Evolutionary conservation across 2,888 invertebrate species (phyloP).

Genomic region (Luffia ferchaultella): DNA sequence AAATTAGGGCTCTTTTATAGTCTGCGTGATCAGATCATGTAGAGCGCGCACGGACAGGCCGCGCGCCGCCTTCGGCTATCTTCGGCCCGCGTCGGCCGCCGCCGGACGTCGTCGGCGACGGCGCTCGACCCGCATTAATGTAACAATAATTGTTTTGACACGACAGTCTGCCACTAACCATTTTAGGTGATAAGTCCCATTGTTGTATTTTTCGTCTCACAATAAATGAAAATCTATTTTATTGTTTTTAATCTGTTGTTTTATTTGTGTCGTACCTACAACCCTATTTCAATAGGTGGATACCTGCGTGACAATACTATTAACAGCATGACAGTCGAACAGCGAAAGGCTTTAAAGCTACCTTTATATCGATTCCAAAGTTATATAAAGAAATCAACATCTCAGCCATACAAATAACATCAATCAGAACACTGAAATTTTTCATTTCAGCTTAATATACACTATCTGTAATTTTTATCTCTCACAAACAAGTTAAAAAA

Average conservation of each 20-base stretch:
- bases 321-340: too few relatives aligned
- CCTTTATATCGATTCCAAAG: too few relatives aligned
- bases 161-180: conserved; percentile 65
- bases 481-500: too few relatives aligned
- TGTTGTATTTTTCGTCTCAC: conserved; percentile 68
- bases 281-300: not conserved
- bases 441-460: too few relatives aligned
- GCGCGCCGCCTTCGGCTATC: conserved; percentile 7
- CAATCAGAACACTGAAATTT: too few relatives aligned
- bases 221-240: conserved; percentile 68
- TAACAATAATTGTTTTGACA: conserved; percentile 47
- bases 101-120: too few relatives aligned
- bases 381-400: too few relatives aligned
- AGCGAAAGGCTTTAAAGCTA: too few relatives aligned
- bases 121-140: too few relatives aligned
- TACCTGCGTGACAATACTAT: too few relatives aligned
- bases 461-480: too few relatives aligned
- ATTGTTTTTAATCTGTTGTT: conserved; percentile 62
- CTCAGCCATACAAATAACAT: too few relatives aligned
- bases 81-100: not conserved
- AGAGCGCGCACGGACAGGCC: conserved; percentile 5
- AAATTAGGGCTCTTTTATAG: conserved; percentile 45
- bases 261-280: conserved; percentile 27
- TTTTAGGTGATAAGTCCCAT: conserved; percentile 65
- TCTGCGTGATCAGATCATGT: not conserved